phyloP scores from a whole-genome alignment of 2,113 vertebrate genomes.

The Epinephelus fuscoguttatus region DNA sequence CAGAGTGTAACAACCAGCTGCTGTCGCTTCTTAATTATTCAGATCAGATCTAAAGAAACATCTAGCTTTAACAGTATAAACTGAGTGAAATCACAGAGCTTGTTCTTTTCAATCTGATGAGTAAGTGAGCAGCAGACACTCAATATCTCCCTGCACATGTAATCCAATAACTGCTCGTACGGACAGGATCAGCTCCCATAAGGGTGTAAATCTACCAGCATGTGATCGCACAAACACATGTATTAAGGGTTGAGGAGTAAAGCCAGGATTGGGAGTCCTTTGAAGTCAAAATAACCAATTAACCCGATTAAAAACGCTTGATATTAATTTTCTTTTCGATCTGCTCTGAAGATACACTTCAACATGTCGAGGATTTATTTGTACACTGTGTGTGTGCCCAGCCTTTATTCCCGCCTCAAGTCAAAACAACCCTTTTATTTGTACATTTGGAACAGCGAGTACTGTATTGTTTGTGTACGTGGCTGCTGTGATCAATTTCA shows the following conservation, averaged over 20 bases:
- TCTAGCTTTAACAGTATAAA: neutral
- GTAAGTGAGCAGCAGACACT: slow-evolving; percentile 41
- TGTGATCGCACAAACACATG: neutral
- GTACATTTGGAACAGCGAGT: neutral
- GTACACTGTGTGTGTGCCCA: neutral
- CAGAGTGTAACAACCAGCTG: neutral
- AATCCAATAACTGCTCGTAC: slow-evolving; percentile 56
- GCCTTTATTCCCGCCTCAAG: neutral
- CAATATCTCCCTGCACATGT: slow-evolving; percentile 34
- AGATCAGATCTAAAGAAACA: neutral
- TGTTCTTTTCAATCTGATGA: neutral
- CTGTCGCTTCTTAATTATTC: slow-evolving; percentile 1
- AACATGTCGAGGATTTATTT: neutral
- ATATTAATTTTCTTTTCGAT: neutral
- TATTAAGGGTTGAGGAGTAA: neutral
- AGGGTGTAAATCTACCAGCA: slow-evolving; percentile 14
- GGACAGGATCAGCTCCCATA: slow-evolving; percentile 11
- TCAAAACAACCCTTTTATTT: neutral
- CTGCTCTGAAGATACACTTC: neutral
- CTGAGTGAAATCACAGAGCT: slow-evolving; percentile 3
- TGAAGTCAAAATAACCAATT: neutral
- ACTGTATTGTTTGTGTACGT: neutral
- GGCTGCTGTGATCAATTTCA: neutral
- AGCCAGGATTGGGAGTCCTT: neutral
- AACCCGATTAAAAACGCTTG: slow-evolving; percentile 4